Evolutionary conservation across 2,888 invertebrate species (phyloP).

Genomic region (Cosmopolites sordidus): DNA sequence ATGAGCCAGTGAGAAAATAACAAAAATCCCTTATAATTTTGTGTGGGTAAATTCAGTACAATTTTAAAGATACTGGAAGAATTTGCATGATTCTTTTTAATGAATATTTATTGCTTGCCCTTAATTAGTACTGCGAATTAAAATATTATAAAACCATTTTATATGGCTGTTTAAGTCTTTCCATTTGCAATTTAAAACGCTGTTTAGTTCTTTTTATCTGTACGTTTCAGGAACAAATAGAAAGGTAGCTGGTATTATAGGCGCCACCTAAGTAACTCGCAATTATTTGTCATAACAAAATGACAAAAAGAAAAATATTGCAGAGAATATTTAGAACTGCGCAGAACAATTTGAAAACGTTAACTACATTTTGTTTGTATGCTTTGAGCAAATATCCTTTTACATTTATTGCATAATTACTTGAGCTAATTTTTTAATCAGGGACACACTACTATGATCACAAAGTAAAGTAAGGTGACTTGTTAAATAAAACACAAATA

Average conservation of each 20-base stretch:
- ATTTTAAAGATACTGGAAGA: neutral
- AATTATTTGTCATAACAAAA: neutral
- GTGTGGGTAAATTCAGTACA: neutral
- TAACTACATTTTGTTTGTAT: too few relatives aligned
- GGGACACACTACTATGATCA: too few relatives aligned
- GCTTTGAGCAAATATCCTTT: too few relatives aligned
- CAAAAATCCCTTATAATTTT: neutral
- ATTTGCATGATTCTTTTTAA: slow-evolving; percentile 2
- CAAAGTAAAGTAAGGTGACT: too few relatives aligned
- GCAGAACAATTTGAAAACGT: too few relatives aligned
- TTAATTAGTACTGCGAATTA: slow-evolving; percentile 1
- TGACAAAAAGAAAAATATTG: too few relatives aligned
- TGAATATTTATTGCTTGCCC: neutral
- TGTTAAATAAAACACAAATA: too few relatives aligned
- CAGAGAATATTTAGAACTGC: too few relatives aligned
- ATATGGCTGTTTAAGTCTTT: neutral
- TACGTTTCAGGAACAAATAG: too few relatives aligned
- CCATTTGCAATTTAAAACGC: neutral
- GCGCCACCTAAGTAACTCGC: neutral
- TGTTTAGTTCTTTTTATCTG: neutral
- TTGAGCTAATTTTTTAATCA: too few relatives aligned
- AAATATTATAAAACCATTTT: neutral
- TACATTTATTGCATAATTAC: too few relatives aligned
- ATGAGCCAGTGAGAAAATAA: neutral
- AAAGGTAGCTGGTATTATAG: too few relatives aligned